These are phyloP conservation scores for Polyodon spathula DNA, from an alignment of 2,113 vertebrate species.

Conservation along the genomic window DNA sequence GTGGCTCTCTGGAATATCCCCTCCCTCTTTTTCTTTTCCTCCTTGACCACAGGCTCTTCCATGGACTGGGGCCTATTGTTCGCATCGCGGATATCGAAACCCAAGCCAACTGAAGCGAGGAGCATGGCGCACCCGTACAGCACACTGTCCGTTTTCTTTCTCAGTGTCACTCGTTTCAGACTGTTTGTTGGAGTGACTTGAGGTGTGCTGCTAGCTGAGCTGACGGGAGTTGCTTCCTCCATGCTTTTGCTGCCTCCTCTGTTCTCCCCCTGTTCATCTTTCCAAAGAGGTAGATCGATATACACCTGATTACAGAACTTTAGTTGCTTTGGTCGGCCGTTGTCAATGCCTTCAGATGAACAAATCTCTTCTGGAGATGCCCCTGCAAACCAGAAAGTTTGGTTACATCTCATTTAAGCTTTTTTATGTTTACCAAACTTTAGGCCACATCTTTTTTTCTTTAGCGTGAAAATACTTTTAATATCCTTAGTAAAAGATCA, in stretches of 20 bases:
- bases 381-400: conserved; percentile 30
- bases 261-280: conserved; percentile 68
- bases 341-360: conserved; percentile 57
- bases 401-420: too few relatives aligned
- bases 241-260: conserved; percentile 42
- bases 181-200: conserved; percentile 75
- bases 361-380: conserved; percentile 56
- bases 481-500: too few relatives aligned
- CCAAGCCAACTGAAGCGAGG: conserved; percentile 75
- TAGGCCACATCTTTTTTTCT: too few relatives aligned
- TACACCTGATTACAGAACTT: conserved; percentile 77
- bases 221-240: conserved; percentile 66
- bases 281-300: conserved; percentile 82
- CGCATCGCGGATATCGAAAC: conserved; percentile 71
- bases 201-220: conserved; percentile 66
- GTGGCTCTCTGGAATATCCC: conserved; percentile 71
- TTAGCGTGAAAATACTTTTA: too few relatives aligned
- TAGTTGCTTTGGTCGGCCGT: conserved; percentile 77
- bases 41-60: conserved; percentile 54
- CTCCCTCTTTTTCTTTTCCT: conserved; percentile 76
- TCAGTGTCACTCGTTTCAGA: conserved; percentile 52
- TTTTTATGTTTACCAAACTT: too few relatives aligned
- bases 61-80: conserved; percentile 34
- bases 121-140: conserved; percentile 70
- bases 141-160: conserved; percentile 66